Evolutionary conservation across 2,888 invertebrate species (phyloP).

Genomic region (Pyrrhia umbra): DNA sequence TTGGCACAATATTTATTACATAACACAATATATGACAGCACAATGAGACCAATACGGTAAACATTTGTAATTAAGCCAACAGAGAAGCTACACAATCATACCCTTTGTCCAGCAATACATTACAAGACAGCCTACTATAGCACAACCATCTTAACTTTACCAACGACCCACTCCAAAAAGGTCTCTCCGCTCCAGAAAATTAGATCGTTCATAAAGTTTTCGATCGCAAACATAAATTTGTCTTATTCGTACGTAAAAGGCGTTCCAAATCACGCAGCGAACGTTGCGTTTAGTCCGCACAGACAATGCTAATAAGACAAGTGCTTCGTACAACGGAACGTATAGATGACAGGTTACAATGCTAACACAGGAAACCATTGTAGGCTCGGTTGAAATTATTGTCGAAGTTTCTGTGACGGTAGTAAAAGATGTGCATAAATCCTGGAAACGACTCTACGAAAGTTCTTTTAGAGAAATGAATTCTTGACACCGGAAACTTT

Average conservation of each 20-base stretch:
- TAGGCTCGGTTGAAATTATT: constrained; percentile 48
- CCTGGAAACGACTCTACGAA: too few relatives aligned
- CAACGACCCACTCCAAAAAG: constrained; percentile 25
- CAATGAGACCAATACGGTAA: constrained; percentile 70
- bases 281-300: constrained; percentile 74
- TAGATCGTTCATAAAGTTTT: constrained; percentile 30
- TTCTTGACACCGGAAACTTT: too few relatives aligned
- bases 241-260: constrained; percentile 77
- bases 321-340: constrained; percentile 77
- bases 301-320: constrained; percentile 85
- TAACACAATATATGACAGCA: constrained; percentile 67
- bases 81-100: constrained; percentile 74
- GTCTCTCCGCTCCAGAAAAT: constrained; percentile 45
- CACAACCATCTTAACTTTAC: constrained; percentile 51
- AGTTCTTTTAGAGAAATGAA: too few relatives aligned
- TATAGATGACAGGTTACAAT: constrained; percentile 80
- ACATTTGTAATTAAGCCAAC: constrained; percentile 81
- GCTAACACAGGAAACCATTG: constrained; percentile 58
- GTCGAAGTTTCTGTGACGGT: constrained; percentile 7
- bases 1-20: constrained; percentile 59
- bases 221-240: constrained; percentile 53
- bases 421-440: neutral
- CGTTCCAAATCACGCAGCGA: constrained; percentile 82
- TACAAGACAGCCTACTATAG: constrained; percentile 72
- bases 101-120: constrained; percentile 76